phyloP scores from a whole-genome alignment of 2,797 vertebrate genomes.

The Schizothorax lantsangensis region DNA sequence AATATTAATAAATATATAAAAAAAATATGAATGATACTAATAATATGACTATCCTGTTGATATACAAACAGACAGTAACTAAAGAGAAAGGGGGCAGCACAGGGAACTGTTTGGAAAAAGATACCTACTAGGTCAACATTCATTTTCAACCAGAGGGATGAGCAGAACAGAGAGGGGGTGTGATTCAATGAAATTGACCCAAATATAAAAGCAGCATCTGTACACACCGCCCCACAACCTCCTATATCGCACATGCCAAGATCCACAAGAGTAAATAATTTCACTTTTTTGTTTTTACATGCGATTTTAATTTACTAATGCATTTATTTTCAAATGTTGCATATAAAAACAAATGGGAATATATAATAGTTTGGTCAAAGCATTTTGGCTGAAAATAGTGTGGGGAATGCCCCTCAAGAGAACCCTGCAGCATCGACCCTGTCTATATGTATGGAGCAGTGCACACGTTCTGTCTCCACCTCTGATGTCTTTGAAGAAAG shows the following conservation, averaged over 20 bases:
- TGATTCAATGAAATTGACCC: neutral
- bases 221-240: neutral
- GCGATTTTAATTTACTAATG: neutral
- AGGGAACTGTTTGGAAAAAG: neutral
- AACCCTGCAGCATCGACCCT: neutral
- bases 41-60: neutral
- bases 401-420: neutral
- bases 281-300: neutral
- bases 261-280: neutral
- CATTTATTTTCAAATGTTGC: neutral
- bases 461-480: neutral
- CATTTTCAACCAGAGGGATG: slow-evolving; percentile 11
- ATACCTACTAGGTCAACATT: slow-evolving; percentile 4
- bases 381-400: neutral
- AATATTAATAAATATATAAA: no score
- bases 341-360: neutral
- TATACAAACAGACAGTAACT: neutral
- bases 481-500: slow-evolving; percentile 28
- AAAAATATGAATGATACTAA: neutral
- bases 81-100: neutral
- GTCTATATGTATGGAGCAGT: neutral
- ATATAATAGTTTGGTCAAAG: neutral
- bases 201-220: neutral
- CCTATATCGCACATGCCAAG: neutral
- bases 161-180: neutral